A percentile compares a stretch with the other conserved stretches of the same genome.
Evolutionary conservation across 2,797 vertebrate genomes (phyloP).

Genomic region (Helarctos malayanus): DNA sequence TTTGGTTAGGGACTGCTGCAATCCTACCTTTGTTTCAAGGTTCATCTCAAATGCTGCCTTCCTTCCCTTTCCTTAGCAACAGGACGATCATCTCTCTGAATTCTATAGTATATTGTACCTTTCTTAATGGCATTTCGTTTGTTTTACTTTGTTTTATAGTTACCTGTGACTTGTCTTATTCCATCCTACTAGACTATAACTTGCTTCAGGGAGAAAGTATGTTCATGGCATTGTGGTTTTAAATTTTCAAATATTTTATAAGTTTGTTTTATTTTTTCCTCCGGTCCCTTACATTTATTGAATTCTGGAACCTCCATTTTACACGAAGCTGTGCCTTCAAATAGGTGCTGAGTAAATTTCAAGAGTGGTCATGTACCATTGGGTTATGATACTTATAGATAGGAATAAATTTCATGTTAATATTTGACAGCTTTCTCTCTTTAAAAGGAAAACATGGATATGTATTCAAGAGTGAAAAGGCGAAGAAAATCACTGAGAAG

Average conservation of each 20-base stretch:
- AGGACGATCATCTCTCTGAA: constrained; percentile 14
- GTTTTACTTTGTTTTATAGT: constrained; percentile 54
- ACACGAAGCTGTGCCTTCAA: not conserved
- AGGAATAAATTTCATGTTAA: constrained; percentile 57
- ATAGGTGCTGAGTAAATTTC: constrained; percentile 54
- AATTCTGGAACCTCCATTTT: constrained; percentile 57
- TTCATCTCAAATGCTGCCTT: constrained; percentile 7
- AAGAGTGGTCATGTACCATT: not conserved
- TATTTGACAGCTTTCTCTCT: constrained; percentile 76
- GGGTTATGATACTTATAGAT: constrained; percentile 49
- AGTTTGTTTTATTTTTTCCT: constrained; percentile 36
- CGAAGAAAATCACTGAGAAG: constrained; percentile 96
- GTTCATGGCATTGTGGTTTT: constrained; percentile 26
- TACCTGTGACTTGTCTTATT: constrained; percentile 14
- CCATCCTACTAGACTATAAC: not conserved
- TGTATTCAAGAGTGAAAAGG: constrained; percentile 99
- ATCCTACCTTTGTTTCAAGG: not conserved
- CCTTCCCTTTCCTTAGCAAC: not conserved
- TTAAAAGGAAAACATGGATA: constrained; percentile 99
- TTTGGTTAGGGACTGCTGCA: not conserved
- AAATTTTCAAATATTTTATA: not conserved
- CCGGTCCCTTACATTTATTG: constrained; percentile 13
- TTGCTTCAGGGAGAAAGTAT: constrained; percentile 34
- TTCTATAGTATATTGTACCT: constrained; percentile 15
- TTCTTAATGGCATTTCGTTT: constrained; percentile 43